Evolutionary conservation across 2,113 vertebrate genomes (phyloP), one percentile per base, ranked within the genome.

Genomic region (Myiozetetes cayanensis): DNA sequence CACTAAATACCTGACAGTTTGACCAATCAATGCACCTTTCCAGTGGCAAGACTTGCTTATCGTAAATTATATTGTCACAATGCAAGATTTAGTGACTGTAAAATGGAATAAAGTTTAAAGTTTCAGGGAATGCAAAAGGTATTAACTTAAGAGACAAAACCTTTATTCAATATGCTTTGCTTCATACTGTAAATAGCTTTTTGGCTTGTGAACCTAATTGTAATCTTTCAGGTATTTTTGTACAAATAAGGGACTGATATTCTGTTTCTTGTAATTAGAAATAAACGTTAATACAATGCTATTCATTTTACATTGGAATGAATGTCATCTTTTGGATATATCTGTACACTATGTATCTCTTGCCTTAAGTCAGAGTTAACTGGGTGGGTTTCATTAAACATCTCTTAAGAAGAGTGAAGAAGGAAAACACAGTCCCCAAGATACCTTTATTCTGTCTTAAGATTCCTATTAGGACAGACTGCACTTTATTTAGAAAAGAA

Each of bases 211-310:
- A 98, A 98, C 98, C 98, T 98, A 99, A 98, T 98, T 99, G 98
- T 99, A 99, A 99, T 98, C 98, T 98, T 99, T 99, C 98, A 98
- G 98, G 98, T 99, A 99, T 99, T 99, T 99, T 99, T 99, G 99
- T 99, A 99, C 98, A 98, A 99, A 98, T 98, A 98, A 99, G 98
- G 98, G 99, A 99, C 98, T 98, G 99, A 98, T 99, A 98, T 99
- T 99, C 98, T 99, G 98, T 99, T 99, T 99, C 98, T 99, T 99
- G 98, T 98, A 98, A 98, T 98, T 99, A 99, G 98, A 99, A 99
- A 99, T 99, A 99, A 99, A 98, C 98, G 98, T 99, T 98, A 99
- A 99, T 99, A 98, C 98, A 98, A 99, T 98, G 98, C 97, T 99
- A 98, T 98, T 98, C 97, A 97, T 97, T 98, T 94, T 97, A 94